These are phyloP conservation scores for Bucco capensis DNA, from an alignment of 2,113 vertebrate species.

Conservation along the genomic window DNA sequence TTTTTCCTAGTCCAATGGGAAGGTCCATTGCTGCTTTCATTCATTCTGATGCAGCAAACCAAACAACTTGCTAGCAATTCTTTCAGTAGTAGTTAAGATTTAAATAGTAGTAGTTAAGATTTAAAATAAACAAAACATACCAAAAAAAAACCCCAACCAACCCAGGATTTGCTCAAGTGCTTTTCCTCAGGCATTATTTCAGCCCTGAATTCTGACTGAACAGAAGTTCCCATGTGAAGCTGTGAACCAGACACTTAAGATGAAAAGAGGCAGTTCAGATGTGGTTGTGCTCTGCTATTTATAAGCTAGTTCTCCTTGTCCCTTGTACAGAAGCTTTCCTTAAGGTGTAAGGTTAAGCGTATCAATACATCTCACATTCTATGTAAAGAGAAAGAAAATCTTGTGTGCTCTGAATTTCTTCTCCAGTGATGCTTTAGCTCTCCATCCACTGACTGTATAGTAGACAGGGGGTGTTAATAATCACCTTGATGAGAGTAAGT, in stretches of 20 bases:
- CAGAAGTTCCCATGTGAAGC: too few relatives aligned
- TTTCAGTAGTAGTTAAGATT: background rate
- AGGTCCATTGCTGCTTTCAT: background rate
- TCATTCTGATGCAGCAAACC: background rate
- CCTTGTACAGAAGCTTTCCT: background rate
- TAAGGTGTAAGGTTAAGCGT: background rate
- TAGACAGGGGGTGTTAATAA: background rate
- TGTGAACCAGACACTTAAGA: background rate
- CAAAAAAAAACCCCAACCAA: too few relatives aligned
- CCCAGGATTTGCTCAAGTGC: too few relatives aligned
- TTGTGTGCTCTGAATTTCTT: background rate
- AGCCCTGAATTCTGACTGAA: too few relatives aligned
- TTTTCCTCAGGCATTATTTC: too few relatives aligned
- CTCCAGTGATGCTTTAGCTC: background rate
- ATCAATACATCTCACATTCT: background rate
- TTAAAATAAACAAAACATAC: too few relatives aligned
- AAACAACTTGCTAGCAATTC: background rate
- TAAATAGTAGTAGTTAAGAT: too few relatives aligned
- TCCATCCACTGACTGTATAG: background rate
- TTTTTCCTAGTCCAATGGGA: background rate
- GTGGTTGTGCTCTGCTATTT: background rate
- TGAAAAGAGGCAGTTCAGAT: background rate
- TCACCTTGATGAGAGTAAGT: background rate
- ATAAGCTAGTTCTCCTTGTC: background rate
- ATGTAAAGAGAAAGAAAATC: background rate